Conservation (phyloP, 1,140 invertebrate genomes). For the Sweltsa coloradensis region DNA sequence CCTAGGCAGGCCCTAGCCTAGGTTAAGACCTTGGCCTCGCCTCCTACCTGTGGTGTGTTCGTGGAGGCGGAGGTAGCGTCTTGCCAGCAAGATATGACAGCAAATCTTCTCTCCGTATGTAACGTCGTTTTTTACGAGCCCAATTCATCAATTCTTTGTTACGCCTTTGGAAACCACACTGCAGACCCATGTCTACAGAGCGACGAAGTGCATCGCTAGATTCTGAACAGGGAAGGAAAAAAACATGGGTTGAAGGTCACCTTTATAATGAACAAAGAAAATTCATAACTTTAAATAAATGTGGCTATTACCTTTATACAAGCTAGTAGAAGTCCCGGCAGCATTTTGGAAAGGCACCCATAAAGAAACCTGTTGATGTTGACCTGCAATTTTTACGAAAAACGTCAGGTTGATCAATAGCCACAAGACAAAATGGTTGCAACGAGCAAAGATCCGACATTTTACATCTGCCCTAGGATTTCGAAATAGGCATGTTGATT, state of each 20-base stretch:
- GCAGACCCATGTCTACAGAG: conserved; percentile 54
- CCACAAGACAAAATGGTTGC: conserved; percentile 11
- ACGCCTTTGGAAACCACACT: conserved; percentile 58
- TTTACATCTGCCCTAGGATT: too few species aligned
- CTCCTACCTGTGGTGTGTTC: conserved; percentile 24
- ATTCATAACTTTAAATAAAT: too few species aligned
- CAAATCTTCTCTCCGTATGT: conserved; percentile 63
- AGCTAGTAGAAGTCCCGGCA: conserved; percentile 60
- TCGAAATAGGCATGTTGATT: conserved; percentile 5
- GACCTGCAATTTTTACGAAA: conserved; percentile 30
- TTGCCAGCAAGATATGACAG: conserved; percentile 67
- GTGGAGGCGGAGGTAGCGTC: conserved; percentile 46
- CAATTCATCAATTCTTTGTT: conserved; percentile 66
- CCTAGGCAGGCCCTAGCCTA: too few species aligned
- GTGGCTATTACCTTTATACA: conserved; percentile 57
- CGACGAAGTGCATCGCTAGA: conserved; percentile 56
- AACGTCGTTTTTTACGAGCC: conserved; percentile 56
- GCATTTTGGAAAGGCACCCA: conserved; percentile 75
- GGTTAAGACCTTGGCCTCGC: too few species aligned
- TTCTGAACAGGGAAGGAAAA: conserved; percentile 41
- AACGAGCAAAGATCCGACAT: conserved; percentile 2
- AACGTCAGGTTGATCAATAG: conserved; percentile 11
- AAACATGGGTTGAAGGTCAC: too few species aligned
- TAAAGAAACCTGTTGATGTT: conserved; percentile 47
- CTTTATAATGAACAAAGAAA: too few species aligned